Conservation (phyloP, 2,888 invertebrate species). For the Pachliopta kotzebuea region DNA sequence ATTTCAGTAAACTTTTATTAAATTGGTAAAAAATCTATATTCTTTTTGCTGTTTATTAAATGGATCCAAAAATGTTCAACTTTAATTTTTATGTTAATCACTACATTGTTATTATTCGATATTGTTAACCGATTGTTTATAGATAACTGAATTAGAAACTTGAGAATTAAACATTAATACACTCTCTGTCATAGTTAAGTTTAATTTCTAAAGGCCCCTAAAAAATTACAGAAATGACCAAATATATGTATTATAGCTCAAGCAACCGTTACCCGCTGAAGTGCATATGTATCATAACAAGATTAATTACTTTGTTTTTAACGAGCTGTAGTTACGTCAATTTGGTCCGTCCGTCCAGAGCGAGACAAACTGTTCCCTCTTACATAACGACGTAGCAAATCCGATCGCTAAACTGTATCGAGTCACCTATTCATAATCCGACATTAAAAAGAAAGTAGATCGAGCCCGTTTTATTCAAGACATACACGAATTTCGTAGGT, state of each 20-base stretch:
- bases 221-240: too few species aligned
- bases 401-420: slow-evolving; percentile 1
- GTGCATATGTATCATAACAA: slow-evolving; percentile 4
- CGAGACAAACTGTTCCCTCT: slow-evolving; percentile 17
- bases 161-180: too few species aligned
- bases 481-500: slow-evolving; percentile 7
- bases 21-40: too few species aligned
- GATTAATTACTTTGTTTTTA: slow-evolving; percentile 15
- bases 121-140: too few species aligned
- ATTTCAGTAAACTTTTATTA: too few species aligned
- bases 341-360: background rate
- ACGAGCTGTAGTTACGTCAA: slow-evolving; percentile 9
- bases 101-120: too few species aligned
- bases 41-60: background rate
- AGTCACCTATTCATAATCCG: slow-evolving; percentile 1
- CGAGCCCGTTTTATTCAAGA: slow-evolving; percentile 14
- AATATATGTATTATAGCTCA: too few species aligned
- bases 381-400: slow-evolving; percentile 19
- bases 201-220: too few species aligned
- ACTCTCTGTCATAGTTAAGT: too few species aligned
- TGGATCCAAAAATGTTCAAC: background rate
- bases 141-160: too few species aligned
- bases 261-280: background rate
- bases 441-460: slow-evolving; percentile 17
- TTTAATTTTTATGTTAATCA: background rate